Percentiles rank a stretch among this genome's conserved stretches.
Evolutionary conservation across 2,113 vertebrate genomes (phyloP).

Genomic region (Rhynchopsitta pachyrhyncha): DNA sequence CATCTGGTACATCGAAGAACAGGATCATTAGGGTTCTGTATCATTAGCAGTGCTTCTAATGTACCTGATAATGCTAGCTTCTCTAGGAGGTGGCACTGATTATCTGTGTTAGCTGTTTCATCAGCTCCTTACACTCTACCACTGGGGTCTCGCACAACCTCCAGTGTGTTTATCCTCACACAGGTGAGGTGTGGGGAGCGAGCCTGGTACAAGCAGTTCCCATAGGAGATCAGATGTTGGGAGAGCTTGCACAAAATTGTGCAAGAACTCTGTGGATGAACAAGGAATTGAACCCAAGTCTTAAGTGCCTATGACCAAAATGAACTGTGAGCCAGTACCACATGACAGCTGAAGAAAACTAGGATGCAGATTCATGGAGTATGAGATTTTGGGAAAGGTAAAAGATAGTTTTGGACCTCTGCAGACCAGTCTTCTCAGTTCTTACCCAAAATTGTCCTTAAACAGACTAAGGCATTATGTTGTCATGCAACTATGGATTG

Average conservation of each 20-base stretch:
- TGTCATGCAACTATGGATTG: neutral
- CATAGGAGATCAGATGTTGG: neutral
- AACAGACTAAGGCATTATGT: neutral
- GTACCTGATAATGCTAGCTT: neutral
- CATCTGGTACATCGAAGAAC: neutral
- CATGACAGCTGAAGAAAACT: neutral
- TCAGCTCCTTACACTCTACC: accelerated
- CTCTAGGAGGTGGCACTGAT: neutral
- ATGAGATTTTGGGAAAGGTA: neutral
- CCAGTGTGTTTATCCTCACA: neutral
- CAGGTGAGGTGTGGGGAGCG: neutral
- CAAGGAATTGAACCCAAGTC: neutral
- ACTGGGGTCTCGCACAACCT: neutral
- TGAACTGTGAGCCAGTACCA: neutral
- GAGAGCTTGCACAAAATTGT: neutral
- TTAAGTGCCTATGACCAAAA: neutral
- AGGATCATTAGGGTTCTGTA: neutral
- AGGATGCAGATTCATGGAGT: neutral
- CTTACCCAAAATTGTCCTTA: neutral
- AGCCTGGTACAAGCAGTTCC: accelerated
- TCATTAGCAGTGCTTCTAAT: neutral
- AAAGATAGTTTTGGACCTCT: neutral
- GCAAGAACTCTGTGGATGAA: neutral
- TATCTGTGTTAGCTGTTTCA: neutral
- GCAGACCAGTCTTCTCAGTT: neutral